A percentile compares a stretch with the other conserved stretches of the same genome.
Conservation (phyloP, 2,797 vertebrate species). For the Neomorphus geoffroyi region DNA sequence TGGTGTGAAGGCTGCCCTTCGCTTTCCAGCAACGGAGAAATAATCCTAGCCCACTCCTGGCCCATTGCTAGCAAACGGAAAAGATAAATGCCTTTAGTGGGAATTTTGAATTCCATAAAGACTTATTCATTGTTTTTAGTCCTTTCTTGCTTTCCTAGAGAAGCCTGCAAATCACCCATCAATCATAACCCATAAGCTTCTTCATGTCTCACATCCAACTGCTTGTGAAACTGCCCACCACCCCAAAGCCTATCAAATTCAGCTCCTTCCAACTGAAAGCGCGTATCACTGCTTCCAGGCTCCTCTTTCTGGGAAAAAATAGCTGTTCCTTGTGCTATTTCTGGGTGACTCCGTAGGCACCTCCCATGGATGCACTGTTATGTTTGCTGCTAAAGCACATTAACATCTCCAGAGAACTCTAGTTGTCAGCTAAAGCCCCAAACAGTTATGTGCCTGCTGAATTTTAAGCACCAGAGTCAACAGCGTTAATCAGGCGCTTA, state of each 20-base stretch:
- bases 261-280: not conserved
- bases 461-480: slow-evolving; percentile 63
- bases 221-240: not conserved
- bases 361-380: slow-evolving; percentile 50
- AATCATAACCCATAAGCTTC: not conserved
- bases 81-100: slow-evolving; percentile 32
- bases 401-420: slow-evolving; percentile 40
- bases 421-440: slow-evolving; percentile 47
- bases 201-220: not conserved
- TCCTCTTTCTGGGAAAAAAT: slow-evolving; percentile 42
- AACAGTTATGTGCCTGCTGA: slow-evolving; percentile 20
- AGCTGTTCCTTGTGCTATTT: slow-evolving; percentile 53
- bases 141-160: not conserved
- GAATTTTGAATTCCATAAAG: slow-evolving; percentile 51
- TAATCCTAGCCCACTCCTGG: not conserved
- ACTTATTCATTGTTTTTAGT: slow-evolving; percentile 39
- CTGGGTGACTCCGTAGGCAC: slow-evolving; percentile 50
- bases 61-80: slow-evolving; percentile 14
- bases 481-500: not conserved
- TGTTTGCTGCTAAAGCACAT: slow-evolving; percentile 51
- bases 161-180: not conserved
- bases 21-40: not conserved
- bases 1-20: slow-evolving; percentile 41
- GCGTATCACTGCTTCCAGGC: slow-evolving; percentile 6
- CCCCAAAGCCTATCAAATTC: not conserved